Percentiles rank a stretch among this genome's conserved stretches.
Conservation (phyloP, 2,797 vertebrate genomes). For the Simalia tracyae region DNA sequence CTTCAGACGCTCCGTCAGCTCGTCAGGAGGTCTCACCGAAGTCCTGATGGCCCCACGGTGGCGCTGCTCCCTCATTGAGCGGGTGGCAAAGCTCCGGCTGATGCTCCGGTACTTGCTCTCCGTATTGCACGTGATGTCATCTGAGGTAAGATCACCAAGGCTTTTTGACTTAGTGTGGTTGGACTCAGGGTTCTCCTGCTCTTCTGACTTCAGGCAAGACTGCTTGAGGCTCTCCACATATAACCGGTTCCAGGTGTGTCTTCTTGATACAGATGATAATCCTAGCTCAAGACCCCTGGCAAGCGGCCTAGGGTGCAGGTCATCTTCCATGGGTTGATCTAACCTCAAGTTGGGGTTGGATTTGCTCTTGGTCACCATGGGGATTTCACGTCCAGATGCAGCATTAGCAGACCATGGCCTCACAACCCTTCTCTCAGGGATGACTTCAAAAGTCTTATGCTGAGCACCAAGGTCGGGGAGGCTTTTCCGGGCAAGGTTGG, state of each 20-base stretch:
- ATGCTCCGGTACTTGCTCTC: constrained; percentile 88
- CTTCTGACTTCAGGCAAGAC: constrained; percentile 67
- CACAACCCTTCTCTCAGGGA: constrained; percentile 56
- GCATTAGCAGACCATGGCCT: constrained; percentile 65
- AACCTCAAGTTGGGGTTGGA: constrained; percentile 87
- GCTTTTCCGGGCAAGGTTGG: constrained; percentile 83
- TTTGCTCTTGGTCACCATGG: constrained; percentile 83
- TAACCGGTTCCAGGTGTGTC: constrained; percentile 86
- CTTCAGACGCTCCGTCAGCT: constrained; percentile 85
- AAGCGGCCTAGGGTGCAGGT: constrained; percentile 74
- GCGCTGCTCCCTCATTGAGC: constrained; percentile 66
- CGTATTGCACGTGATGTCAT: constrained; percentile 85
- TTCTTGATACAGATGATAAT: constrained; percentile 71
- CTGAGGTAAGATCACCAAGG: constrained; percentile 91
- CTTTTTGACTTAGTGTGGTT: constrained; percentile 87
- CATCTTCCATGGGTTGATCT: constrained; percentile 61
- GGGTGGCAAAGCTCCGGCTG: constrained; percentile 81
- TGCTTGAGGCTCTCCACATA: constrained; percentile 85
- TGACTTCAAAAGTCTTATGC: constrained; percentile 55
- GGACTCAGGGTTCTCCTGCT: constrained; percentile 37
- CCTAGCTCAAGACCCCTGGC: constrained; percentile 54
- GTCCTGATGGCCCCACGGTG: constrained; percentile 42
- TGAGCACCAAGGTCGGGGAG: constrained; percentile 72
- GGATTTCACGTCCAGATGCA: constrained; percentile 43
- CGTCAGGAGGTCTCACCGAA: constrained; percentile 18